A percentile compares a stretch with the other conserved stretches of the same genome.
phyloP scores from a whole-genome alignment of 2,888 invertebrate genomes.

The Gari tellinella region DNA sequence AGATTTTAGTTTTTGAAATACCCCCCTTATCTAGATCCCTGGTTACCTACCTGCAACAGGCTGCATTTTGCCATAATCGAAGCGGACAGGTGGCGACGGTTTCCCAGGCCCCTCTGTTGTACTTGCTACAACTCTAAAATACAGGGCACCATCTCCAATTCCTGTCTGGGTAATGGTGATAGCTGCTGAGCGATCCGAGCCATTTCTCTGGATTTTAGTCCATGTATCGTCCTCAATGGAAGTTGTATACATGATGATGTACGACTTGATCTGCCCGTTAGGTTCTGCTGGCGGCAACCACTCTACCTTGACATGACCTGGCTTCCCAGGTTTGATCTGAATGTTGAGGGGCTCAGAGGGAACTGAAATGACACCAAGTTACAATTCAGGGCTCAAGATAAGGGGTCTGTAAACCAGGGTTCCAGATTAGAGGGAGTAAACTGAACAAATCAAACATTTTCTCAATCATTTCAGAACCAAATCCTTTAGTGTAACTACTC shows the following conservation, averaged over 20 bases:
- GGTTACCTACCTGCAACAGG: too few species aligned
- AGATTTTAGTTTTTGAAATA: too few species aligned
- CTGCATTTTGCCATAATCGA: background rate
- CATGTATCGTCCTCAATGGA: slow-evolving; percentile 22
- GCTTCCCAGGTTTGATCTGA: slow-evolving; percentile 86
- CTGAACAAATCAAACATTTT: too few species aligned
- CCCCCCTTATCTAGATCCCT: too few species aligned
- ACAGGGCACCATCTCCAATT: slow-evolving; percentile 62
- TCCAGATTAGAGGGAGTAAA: too few species aligned
- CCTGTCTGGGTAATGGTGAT: slow-evolving; percentile 17
- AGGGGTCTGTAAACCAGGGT: too few species aligned
- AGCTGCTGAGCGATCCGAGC: slow-evolving; percentile 30
- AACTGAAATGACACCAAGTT: slow-evolving; percentile 83
- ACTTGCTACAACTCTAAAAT: slow-evolving; percentile 86
- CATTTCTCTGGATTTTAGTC: slow-evolving; percentile 35
- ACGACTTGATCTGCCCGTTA: slow-evolving; percentile 87
- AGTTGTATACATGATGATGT: slow-evolving; percentile 86
- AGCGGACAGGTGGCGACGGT: slow-evolving; percentile 73
- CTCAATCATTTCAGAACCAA: too few species aligned
- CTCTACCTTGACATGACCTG: slow-evolving; percentile 86
- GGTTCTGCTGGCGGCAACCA: slow-evolving; percentile 87
- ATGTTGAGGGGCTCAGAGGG: slow-evolving; percentile 87
- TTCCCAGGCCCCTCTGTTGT: slow-evolving; percentile 86
- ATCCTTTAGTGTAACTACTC: too few species aligned
- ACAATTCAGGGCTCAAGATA: too few species aligned